These are phyloP conservation scores for Cranoglanis bouderius DNA, from an alignment of 2,113 vertebrate species.

Conservation along the genomic window DNA sequence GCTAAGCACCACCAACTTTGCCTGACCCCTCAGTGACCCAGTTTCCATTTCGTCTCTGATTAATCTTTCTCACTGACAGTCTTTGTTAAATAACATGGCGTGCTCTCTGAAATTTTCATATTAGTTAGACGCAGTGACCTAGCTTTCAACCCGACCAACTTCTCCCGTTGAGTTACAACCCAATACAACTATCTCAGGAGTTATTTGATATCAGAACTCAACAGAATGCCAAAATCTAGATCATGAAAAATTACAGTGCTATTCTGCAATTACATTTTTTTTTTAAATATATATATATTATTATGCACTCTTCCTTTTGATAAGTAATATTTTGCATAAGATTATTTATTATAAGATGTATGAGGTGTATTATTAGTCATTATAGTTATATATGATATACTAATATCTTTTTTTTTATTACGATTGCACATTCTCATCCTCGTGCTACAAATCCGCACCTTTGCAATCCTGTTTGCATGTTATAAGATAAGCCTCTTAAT, in stretches of 20 bases:
- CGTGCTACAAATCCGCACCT: too few species aligned
- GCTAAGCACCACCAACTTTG: constrained; percentile 79
- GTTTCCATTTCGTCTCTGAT: constrained; percentile 99
- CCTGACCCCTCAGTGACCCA: constrained; percentile 98
- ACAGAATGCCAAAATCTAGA: not conserved
- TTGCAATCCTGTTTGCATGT: too few species aligned
- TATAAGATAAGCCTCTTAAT: too few species aligned
- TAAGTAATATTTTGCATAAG: too few species aligned
- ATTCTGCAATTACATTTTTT: not conserved
- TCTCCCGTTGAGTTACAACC: constrained; percentile 82
- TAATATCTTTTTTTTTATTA: too few species aligned
- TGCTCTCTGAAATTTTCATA: constrained; percentile 96
- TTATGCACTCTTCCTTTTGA: too few species aligned
- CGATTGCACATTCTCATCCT: too few species aligned
- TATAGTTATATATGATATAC: too few species aligned
- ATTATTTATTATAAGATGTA: too few species aligned
- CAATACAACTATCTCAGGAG: constrained; percentile 78
- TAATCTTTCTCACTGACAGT: constrained; percentile 99
- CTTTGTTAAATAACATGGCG: constrained; percentile 99
- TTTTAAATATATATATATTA: too few species aligned
- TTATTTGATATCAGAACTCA: constrained; percentile 81
- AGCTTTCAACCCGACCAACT: constrained; percentile 98
- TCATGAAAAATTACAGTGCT: not conserved
- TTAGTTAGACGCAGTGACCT: constrained; percentile 99
- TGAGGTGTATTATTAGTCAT: too few species aligned